Evolutionary conservation across 2,888 invertebrate species (phyloP), one percentile per base, ranked within the genome.

Genomic region (Hirtodrosophila confusa): DNA sequence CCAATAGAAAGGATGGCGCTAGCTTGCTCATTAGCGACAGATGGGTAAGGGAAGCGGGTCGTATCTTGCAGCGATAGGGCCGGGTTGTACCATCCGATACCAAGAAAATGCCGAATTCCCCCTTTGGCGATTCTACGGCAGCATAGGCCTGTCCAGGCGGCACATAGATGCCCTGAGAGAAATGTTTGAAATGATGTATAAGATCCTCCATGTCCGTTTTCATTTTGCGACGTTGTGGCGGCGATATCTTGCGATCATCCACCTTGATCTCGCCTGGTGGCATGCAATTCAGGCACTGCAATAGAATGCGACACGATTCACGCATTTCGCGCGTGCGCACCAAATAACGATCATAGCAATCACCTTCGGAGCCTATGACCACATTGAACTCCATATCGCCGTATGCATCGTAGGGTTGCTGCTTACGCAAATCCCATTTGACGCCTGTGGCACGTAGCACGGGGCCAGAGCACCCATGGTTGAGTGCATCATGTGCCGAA

Each of bases 131-230:
- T 91, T 98, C 97, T 3, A 95, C 93, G 27, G 94, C 93, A 0
- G 95, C 95, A 86, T 97, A 98, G 0, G 96, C 96, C 3, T 93
- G 91, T 0, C 97, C 97, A 12, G 97, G 96, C 0, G 97, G 97
- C 23, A 98, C 97, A 29, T 93, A 93, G 90, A 94, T 96, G 0
- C 97, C 97, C 91, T 96, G 95, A 1, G 95, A 93, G 89, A 95
- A 97, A 64, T 96, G 92, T 90, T 97, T 97, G 91, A 98, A 97
- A 89, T 97, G 97, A 90, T 97, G 97, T 84, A 97, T 97, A 43
- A 97, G 91, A 0, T 96, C 94, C 90, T 97, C 97, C 97, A 97
- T 98, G 6, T 93, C 94, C 4, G 93, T 94, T 92, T 97, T 97
- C 97, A 98, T 97, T 92, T 96, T 95, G 3, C 91, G 92, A 70